These are phyloP conservation scores for Drosophila paramelanica DNA, from an alignment of 2,888 invertebrate species.

Conservation along the genomic window DNA sequence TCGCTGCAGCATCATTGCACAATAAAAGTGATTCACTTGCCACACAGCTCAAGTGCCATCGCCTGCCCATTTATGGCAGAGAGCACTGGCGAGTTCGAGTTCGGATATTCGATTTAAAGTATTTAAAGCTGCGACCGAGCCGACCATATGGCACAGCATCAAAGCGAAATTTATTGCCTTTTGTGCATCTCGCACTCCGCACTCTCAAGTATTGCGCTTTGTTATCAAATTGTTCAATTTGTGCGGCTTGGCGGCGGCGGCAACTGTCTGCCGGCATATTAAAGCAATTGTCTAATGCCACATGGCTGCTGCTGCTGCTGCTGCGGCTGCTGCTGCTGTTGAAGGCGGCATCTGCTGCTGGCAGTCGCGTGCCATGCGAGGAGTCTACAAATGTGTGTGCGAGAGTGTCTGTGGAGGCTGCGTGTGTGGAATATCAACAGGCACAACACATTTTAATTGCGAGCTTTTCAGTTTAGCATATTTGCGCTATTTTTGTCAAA, in stretches of 20 bases:
- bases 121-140: conserved; percentile 21
- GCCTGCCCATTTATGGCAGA: conserved; percentile 42
- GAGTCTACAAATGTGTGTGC: conserved; percentile 8
- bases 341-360: conserved; percentile 46
- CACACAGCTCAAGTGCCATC: conserved; percentile 45
- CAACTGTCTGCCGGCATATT: conserved; percentile 67
- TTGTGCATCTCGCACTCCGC: conserved; percentile 46
- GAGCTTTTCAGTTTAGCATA: conserved; percentile 43
- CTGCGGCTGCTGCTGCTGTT: conserved; percentile 6
- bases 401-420: conserved; percentile 16
- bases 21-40: conserved; percentile 74
- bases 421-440: conserved; percentile 60
- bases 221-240: conserved; percentile 78
- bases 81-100: conserved; percentile 17
- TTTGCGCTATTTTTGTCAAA: conserved; percentile 68
- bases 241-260: conserved; percentile 51
- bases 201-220: conserved; percentile 50
- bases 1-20: conserved; percentile 42
- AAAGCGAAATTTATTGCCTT: conserved; percentile 59
- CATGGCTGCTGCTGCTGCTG: conserved; percentile 53
- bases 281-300: conserved; percentile 77
- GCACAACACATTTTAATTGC: conserved; percentile 72
- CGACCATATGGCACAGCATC: conserved; percentile 59
- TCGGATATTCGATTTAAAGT: conserved; percentile 22
- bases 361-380: conserved; percentile 67